Evolutionary conservation across 2,888 invertebrate genomes (phyloP).

Genomic region (Melieria omissa): DNA sequence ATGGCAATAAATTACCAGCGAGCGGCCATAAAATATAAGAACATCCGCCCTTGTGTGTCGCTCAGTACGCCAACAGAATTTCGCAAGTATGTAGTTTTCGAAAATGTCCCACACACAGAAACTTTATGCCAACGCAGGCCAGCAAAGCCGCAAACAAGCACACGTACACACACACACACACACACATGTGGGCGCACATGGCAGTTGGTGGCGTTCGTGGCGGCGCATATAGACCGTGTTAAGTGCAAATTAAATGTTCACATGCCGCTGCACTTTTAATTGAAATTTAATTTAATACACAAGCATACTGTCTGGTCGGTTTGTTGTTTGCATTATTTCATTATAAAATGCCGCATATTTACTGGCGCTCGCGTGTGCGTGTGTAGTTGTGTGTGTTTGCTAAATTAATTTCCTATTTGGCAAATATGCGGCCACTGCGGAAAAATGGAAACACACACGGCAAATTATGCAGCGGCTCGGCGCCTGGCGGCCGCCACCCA

Average conservation of each 20-base stretch:
- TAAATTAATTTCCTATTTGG: conserved; percentile 2
- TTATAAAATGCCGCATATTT: not conserved
- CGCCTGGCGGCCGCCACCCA: too few species aligned
- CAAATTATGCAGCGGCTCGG: too few species aligned
- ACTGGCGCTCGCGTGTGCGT: not conserved
- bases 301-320: not conserved
- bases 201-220: not conserved
- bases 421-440: not conserved
- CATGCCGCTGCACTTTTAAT: conserved; percentile 26
- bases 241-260: conserved; percentile 31
- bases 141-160: not conserved
- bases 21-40: too few species aligned
- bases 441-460: too few species aligned
- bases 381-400: not conserved
- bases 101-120: too few species aligned
- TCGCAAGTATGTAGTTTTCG: too few species aligned
- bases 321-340: not conserved
- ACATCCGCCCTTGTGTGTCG: too few species aligned
- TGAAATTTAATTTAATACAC: conserved; percentile 30
- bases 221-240: not conserved
- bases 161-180: not conserved
- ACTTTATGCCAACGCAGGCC: not conserved
- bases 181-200: not conserved
- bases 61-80: too few species aligned
- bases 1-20: too few species aligned